These are phyloP conservation scores for Bubalus kerabau DNA, from an alignment of 2,113 vertebrate genomes.

Conservation along the genomic window DNA sequence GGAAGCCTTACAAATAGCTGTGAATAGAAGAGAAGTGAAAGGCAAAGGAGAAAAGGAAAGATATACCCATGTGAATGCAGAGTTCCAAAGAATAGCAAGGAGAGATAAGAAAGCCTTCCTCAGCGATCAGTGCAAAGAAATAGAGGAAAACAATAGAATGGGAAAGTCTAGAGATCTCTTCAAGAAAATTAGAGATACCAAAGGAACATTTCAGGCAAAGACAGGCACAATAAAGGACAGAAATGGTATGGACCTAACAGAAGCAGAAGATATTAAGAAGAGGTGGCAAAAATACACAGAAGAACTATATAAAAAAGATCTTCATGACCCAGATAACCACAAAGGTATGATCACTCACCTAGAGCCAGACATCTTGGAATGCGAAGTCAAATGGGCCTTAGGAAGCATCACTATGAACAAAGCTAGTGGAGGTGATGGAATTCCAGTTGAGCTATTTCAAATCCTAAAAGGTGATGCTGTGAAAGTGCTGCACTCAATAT, in stretches of 20 bases:
- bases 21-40: background rate
- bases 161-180: background rate
- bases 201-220: background rate
- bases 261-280: background rate
- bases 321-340: background rate
- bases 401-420: background rate
- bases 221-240: background rate
- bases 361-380: background rate
- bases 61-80: background rate
- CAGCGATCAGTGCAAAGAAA: background rate
- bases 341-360: background rate
- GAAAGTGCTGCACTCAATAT: background rate
- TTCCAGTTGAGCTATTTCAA: background rate
- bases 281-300: background rate
- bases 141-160: background rate
- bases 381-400: background rate
- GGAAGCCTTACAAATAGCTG: background rate
- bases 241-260: background rate
- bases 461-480: background rate
- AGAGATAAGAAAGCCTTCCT: background rate
- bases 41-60: background rate
- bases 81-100: background rate
- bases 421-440: background rate
- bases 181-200: background rate
- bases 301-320: background rate